A percentile compares a stretch with the other conserved stretches of the same genome.
Conservation (phyloP, 2,888 invertebrate genomes). For the Drosophila multiciliata region DNA sequence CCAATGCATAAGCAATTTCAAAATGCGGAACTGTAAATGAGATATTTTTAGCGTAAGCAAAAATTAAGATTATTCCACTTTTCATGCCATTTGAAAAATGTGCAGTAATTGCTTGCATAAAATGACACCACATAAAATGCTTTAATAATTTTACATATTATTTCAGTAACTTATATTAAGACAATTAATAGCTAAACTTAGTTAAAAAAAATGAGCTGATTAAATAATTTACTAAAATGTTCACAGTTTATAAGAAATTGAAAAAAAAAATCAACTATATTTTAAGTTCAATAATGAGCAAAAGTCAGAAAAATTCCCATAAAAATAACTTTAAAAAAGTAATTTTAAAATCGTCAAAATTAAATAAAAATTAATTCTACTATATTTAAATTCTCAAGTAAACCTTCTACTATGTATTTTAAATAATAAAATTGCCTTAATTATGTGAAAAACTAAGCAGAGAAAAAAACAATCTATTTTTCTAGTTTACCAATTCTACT, state of each 20-base stretch:
- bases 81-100: background rate
- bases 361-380: background rate
- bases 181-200: background rate
- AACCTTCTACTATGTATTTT: background rate
- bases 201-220: background rate
- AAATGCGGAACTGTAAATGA: slow-evolving; percentile 23
- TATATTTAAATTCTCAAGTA: background rate
- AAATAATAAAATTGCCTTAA: background rate
- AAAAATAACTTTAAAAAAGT: background rate
- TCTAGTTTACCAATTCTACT: background rate
- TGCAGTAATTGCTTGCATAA: background rate
- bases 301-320: background rate
- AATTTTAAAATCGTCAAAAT: background rate
- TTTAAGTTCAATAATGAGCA: background rate
- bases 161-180: background rate
- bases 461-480: background rate
- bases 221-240: background rate
- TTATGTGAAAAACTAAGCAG: background rate
- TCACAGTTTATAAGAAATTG: background rate
- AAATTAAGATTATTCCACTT: slow-evolving; percentile 3
- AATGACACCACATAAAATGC: background rate
- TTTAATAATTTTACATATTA: background rate
- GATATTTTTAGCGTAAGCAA: background rate
- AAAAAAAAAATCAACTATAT: background rate
- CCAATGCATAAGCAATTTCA: slow-evolving; percentile 42